These are phyloP conservation scores for Zelleria hepariella DNA, from an alignment of 2,888 invertebrate species.

Conservation along the genomic window DNA sequence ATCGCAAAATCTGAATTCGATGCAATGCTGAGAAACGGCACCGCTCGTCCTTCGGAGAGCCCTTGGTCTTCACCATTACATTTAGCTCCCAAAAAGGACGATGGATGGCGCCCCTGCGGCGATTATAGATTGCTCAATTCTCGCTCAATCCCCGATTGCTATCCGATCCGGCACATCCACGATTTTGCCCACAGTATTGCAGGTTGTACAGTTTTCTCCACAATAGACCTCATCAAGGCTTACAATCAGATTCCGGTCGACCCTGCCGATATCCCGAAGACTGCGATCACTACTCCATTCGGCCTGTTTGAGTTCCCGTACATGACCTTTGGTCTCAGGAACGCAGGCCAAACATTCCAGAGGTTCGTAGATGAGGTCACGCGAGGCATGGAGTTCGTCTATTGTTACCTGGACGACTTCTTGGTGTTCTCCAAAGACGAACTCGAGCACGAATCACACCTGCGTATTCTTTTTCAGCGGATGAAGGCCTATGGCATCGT, in stretches of 20 bases:
- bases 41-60: slow-evolving; percentile 7
- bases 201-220: slow-evolving; percentile 23
- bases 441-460: slow-evolving; percentile 22
- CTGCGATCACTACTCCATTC: slow-evolving; percentile 25
- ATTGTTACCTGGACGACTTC: slow-evolving; percentile 28
- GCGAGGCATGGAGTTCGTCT: slow-evolving; percentile 12
- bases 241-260: slow-evolving; percentile 34
- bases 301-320: too few relatives aligned
- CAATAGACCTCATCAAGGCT: slow-evolving; percentile 29
- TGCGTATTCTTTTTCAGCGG: slow-evolving; percentile 17
- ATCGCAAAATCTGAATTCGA: slow-evolving; percentile 26
- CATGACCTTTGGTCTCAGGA: slow-evolving; percentile 33
- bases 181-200: slow-evolving; percentile 25
- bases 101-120: slow-evolving; percentile 31
- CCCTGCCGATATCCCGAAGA: slow-evolving; percentile 25
- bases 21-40: slow-evolving; percentile 8
- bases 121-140: slow-evolving; percentile 30
- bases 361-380: slow-evolving; percentile 24
- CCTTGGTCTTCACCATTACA: slow-evolving; percentile 31
- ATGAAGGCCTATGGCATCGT: slow-evolving; percentile 18
- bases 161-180: slow-evolving; percentile 29
- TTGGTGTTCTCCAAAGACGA: slow-evolving; percentile 14
- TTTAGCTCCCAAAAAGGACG: slow-evolving; percentile 27
- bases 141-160: too few relatives aligned
- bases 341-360: slow-evolving; percentile 37